Evolutionary conservation across 2,113 vertebrate genomes (phyloP).

Genomic region (Platysternon megacephalum): DNA sequence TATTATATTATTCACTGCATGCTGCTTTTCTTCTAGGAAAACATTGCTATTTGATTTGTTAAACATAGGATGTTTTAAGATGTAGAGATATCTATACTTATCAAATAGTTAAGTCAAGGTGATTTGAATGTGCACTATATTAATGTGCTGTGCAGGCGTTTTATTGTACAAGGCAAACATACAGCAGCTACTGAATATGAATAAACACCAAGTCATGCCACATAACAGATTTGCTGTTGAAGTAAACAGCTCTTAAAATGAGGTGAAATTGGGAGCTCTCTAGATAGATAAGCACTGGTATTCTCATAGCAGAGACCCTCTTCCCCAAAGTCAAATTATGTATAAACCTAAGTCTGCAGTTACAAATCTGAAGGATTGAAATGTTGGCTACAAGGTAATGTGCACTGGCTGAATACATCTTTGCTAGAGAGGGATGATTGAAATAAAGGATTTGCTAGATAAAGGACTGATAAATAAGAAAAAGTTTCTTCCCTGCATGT

Average conservation of each 20-base stretch:
- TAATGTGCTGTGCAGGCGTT: not conserved
- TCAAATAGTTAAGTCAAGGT: constrained; percentile 21
- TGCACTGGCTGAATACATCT: not conserved
- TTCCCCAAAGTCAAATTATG: not conserved
- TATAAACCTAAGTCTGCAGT: not conserved
- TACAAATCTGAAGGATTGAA: not conserved
- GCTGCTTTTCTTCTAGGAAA: not conserved
- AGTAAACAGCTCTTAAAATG: not conserved
- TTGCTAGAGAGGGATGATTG: not conserved
- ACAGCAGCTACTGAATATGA: not conserved
- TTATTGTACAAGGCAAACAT: not conserved
- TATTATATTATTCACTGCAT: not conserved
- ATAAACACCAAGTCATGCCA: not conserved
- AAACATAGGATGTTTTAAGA: constrained; percentile 2
- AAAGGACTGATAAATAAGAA: not conserved
- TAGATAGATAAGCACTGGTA: not conserved
- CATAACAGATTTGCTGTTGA: not conserved
- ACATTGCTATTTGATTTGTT: not conserved
- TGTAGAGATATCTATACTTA: not conserved
- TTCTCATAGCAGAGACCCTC: not conserved
- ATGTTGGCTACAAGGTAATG: not conserved
- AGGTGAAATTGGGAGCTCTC: not conserved
- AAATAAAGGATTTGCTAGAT: not conserved
- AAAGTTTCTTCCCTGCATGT: not conserved
- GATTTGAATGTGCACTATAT: not conserved